Percentiles rank a stretch among this genome's conserved stretches.
Evolutionary conservation across 2,888 invertebrate genomes (phyloP).

Genomic region (Hypomecis atomaria): DNA sequence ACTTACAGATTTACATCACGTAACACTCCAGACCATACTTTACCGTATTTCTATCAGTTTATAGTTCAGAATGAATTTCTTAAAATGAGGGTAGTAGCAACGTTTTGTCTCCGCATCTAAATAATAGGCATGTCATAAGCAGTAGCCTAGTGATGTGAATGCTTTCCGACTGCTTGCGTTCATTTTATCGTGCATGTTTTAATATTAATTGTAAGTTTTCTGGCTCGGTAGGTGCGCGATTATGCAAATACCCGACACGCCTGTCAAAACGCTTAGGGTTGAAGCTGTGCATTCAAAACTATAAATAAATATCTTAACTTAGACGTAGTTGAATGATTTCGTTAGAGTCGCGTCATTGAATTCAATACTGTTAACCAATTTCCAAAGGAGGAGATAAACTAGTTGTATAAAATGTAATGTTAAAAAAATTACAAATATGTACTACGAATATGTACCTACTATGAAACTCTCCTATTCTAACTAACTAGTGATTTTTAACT

Average conservation of each 20-base stretch:
- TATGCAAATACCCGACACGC: constrained; percentile 45
- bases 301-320: background rate
- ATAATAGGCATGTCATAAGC: constrained; percentile 81
- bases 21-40: constrained; percentile 5
- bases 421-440: no score
- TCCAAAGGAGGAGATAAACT: no score
- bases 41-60: background rate
- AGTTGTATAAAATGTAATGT: no score
- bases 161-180: constrained; percentile 78
- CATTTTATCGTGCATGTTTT: constrained; percentile 82
- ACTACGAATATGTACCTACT: no score
- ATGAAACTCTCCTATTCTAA: no score
- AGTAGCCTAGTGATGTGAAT: constrained; percentile 72
- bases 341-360: no score
- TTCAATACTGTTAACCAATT: no score
- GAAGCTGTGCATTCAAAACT: constrained; percentile 15
- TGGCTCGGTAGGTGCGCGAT: constrained; percentile 52
- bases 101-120: constrained; percentile 51
- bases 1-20: constrained; percentile 11
- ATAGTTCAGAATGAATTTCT: constrained; percentile 3
- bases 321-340: no score
- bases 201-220: constrained; percentile 83
- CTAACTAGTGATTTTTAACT: no score
- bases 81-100: constrained; percentile 40
- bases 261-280: constrained; percentile 67